A percentile compares a stretch with the other conserved stretches of the same genome.
These are phyloP conservation scores for Callaeas wilsoni DNA, from an alignment of 2,113 vertebrate genomes.

Conservation along the genomic window DNA sequence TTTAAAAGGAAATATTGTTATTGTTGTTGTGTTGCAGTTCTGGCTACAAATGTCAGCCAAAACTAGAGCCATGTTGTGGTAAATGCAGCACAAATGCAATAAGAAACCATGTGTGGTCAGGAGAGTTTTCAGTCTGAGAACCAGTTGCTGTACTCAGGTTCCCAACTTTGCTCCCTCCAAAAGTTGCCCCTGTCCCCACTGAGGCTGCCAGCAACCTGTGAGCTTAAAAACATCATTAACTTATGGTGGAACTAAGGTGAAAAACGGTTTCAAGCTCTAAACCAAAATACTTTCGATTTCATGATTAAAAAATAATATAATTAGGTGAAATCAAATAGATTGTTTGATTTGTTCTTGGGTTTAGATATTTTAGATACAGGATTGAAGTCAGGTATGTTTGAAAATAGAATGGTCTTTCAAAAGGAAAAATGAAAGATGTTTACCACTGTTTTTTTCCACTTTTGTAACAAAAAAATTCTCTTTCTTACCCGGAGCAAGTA, in stretches of 20 bases:
- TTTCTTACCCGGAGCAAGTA: neutral
- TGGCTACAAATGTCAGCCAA: neutral
- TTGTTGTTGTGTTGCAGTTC: slow-evolving; percentile 42
- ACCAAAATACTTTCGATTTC: neutral
- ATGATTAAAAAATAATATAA: neutral
- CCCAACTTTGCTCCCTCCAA: neutral
- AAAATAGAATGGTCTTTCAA: neutral
- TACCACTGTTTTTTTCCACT: neutral
- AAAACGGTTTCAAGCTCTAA: neutral
- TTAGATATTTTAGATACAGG: neutral
- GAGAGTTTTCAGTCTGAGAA: neutral
- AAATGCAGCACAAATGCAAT: neutral
- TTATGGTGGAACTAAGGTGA: neutral
- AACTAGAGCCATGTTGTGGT: neutral
- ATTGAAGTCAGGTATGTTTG: neutral
- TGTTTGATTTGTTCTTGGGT: neutral
- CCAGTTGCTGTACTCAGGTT: neutral
- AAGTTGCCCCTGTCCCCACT: neutral
- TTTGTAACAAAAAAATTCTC: neutral
- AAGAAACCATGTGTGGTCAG: neutral
- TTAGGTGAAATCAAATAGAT: neutral
- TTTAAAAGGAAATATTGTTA: slow-evolving; percentile 34
- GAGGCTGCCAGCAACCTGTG: neutral
- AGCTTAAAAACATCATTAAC: neutral
- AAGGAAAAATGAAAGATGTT: neutral